phyloP scores from a whole-genome alignment of 1,140 invertebrate genomes.

The Contarinia nasturtii region DNA sequence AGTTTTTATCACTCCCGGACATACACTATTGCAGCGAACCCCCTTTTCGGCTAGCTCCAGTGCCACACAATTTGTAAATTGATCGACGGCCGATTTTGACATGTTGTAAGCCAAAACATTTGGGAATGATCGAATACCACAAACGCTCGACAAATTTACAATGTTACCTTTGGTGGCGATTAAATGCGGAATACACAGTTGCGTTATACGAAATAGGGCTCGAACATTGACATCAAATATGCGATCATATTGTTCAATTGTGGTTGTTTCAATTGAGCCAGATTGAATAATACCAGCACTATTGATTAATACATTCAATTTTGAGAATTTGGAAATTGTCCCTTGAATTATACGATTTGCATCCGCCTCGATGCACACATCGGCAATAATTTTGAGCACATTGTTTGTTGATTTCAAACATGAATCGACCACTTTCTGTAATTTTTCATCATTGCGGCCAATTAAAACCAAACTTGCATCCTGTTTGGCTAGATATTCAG shows the following conservation, averaged over 20 bases:
- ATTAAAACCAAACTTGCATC: slow-evolving; percentile 53
- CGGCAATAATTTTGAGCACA: slow-evolving; percentile 20
- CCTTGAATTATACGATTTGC: slow-evolving; percentile 47
- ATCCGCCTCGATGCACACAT: slow-evolving; percentile 58
- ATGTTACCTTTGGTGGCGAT: slow-evolving; percentile 48
- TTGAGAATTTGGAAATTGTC: slow-evolving; percentile 47
- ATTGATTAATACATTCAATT: slow-evolving; percentile 65
- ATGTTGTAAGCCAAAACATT: slow-evolving; percentile 65
- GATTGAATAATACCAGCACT: slow-evolving; percentile 69
- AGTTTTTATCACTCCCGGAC: slow-evolving; percentile 61
- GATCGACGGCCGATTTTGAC: slow-evolving; percentile 78
- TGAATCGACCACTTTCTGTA: slow-evolving; percentile 36
- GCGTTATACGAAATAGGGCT: slow-evolving; percentile 64
- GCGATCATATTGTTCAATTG: slow-evolving; percentile 62
- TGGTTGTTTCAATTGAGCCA: slow-evolving; percentile 68
- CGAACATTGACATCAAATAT: slow-evolving; percentile 73
- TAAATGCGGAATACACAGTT: slow-evolving; percentile 66
- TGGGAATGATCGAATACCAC: slow-evolving; percentile 59
- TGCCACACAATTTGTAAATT: slow-evolving; percentile 65
- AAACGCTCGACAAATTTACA: slow-evolving; percentile 82
- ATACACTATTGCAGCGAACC: slow-evolving; percentile 71
- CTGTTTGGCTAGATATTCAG: slow-evolving; percentile 52
- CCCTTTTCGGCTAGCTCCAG: slow-evolving; percentile 62
- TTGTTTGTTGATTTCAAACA: slow-evolving; percentile 20
- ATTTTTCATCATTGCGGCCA: slow-evolving; percentile 46